phyloP scores from a whole-genome alignment of 2,113 vertebrate genomes.

The Ochotona curzoniae region DNA sequence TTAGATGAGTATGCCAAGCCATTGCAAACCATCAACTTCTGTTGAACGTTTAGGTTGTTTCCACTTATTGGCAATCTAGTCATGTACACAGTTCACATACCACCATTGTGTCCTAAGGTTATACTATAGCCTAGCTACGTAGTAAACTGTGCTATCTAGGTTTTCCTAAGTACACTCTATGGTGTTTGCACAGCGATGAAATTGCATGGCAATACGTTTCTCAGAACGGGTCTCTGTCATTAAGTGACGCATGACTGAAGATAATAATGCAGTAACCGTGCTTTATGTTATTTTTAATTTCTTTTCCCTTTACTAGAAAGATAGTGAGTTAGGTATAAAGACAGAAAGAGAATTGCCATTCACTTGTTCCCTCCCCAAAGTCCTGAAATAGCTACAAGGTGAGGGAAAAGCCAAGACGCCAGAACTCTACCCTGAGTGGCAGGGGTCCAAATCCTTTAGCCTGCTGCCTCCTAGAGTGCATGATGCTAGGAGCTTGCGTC shows the following conservation, averaged over 20 bases:
- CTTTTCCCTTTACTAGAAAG: no score
- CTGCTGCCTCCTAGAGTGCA: no score
- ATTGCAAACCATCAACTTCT: slow-evolving; percentile 2
- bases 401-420: no score
- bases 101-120: not conserved
- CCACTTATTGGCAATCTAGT: not conserved
- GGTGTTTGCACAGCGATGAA: not conserved
- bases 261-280: not conserved
- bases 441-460: no score
- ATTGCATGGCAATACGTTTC: not conserved
- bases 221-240: not conserved
- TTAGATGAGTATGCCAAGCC: not conserved
- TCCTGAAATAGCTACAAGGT: no score
- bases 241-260: not conserved
- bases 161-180: not conserved
- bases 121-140: not conserved
- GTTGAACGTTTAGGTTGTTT: not conserved
- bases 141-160: not conserved
- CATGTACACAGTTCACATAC: not conserved
- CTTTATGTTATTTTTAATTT: no score
- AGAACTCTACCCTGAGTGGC: no score
- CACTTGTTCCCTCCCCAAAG: no score
- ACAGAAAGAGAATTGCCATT: no score
- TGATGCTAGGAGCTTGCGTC: no score
- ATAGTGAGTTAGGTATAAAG: no score